Base-by-base conservation (phyloP, 2,797 vertebrate genomes). In the Capromys pilorides region DNA sequence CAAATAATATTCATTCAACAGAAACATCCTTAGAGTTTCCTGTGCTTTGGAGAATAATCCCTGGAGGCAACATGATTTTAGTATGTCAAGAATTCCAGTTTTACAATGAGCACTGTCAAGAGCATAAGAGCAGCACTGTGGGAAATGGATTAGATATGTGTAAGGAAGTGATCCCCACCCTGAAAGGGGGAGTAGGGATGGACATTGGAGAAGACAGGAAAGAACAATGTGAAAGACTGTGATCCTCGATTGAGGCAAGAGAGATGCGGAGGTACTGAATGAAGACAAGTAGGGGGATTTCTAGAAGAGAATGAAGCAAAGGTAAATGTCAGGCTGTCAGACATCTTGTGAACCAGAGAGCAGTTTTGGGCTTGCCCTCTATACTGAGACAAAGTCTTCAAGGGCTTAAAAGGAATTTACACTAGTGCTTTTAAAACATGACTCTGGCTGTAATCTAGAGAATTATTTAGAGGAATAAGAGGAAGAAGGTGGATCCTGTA, bases 1-100 rank as follows among this genome's bases (percentile, higher is more conserved):
- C 4, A 96, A 88, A 57, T 82, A 84, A 49, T 67, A 67, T 79
- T 73, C 19, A 89, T 71, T 86, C 24, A 73, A 71, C 61, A 86
- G 88, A 90, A 83, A 18, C 41, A 19, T 66, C 45, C 33, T 77
- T 36, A 84, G 14, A 28, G 22, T 2, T 24, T 78, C 26, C n/a
- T 86, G 21, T 49, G 49, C 66, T 36, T 79, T 5, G 14, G 31
- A 54, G 49, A 49, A 9, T 33, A 57, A 41, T 36, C 3, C 10
- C 21, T 86, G 61, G 57, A 69, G 49, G 84, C 11, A 80, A 4
- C 7, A 3, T n/a, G 51, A 96, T 41, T 80, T 62, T 39, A 54
- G 1, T 19, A n/a, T 11, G 1, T 71, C 49, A 81, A 87, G 62
- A 54, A 59, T 91, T 79, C 19, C 26, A 39, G 24, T 77, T 31